phyloP scores from a whole-genome alignment of 2,888 invertebrate species.

The Saturnia japonica region DNA sequence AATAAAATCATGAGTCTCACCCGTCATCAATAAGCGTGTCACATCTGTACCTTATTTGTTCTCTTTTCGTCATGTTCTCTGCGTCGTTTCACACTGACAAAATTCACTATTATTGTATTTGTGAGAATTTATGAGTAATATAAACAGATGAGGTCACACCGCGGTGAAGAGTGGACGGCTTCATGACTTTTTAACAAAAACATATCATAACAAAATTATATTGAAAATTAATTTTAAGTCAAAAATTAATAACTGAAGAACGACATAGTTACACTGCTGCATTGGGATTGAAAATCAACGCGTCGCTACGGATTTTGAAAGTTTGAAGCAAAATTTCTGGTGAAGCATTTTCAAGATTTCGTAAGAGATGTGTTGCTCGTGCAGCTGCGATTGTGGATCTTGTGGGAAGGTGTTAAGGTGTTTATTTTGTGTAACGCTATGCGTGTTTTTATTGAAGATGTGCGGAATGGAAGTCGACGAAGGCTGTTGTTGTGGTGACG shows the following conservation, averaged over 20 bases:
- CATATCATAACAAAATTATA: background rate
- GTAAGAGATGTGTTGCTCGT: conserved; percentile 57
- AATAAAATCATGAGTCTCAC: background rate
- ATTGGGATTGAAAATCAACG: background rate
- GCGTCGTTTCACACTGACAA: background rate
- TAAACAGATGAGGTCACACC: conserved; percentile 7
- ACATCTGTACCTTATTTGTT: background rate
- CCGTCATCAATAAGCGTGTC: background rate
- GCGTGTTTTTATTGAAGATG: conserved; percentile 60
- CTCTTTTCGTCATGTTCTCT: background rate
- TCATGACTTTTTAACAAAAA: background rate
- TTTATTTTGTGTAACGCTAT: conserved; percentile 59
- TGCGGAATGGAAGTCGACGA: conserved; percentile 66
- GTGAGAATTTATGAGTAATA: background rate
- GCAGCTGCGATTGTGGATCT: conserved; percentile 56
- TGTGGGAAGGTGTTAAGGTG: conserved; percentile 66
- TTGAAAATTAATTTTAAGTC: background rate
- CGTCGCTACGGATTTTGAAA: background rate
- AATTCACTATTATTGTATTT: background rate
- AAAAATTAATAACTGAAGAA: background rate
- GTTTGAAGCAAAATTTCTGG: background rate
- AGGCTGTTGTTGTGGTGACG: conserved; percentile 51
- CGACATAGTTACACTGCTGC: background rate
- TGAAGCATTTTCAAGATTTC: background rate
- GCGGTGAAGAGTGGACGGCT: conserved; percentile 12